A percentile compares a stretch with the other conserved stretches of the same genome.
These are phyloP conservation scores for Drosophila tsacasi DNA, from an alignment of 1,140 invertebrate genomes.

Conservation along the genomic window DNA sequence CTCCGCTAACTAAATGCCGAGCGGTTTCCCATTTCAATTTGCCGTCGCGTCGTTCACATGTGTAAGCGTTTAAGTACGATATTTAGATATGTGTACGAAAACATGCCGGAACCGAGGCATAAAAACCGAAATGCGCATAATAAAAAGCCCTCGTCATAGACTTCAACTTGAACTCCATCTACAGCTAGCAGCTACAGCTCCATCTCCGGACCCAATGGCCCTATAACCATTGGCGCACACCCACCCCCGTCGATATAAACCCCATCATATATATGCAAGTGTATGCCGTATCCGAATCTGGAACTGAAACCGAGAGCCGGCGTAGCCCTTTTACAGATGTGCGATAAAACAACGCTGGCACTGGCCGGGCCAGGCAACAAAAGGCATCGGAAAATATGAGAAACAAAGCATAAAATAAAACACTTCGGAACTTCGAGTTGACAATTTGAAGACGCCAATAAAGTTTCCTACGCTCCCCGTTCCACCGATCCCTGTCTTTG, in stretches of 20 bases:
- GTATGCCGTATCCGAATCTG: slow-evolving; percentile 30
- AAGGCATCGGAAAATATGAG: slow-evolving; percentile 77
- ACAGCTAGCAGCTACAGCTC: slow-evolving; percentile 13
- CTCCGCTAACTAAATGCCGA: slow-evolving; percentile 36
- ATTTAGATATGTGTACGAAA: slow-evolving; percentile 81
- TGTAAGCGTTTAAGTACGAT: slow-evolving; percentile 81
- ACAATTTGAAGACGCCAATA: slow-evolving; percentile 82
- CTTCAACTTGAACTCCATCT: slow-evolving; percentile 45
- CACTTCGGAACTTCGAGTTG: slow-evolving; percentile 76
- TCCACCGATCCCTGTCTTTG: slow-evolving; percentile 20
- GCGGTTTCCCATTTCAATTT: slow-evolving; percentile 35
- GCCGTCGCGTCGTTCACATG: slow-evolving; percentile 46
- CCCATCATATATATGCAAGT: slow-evolving; percentile 15
- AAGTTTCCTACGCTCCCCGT: slow-evolving; percentile 67
- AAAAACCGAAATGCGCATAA: slow-evolving; percentile 80
- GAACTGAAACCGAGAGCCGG: slow-evolving; percentile 28
- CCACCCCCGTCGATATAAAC: slow-evolving; percentile 23
- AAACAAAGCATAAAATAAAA: slow-evolving; percentile 83
- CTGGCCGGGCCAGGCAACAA: slow-evolving; percentile 44
- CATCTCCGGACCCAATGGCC: slow-evolving; percentile 25
- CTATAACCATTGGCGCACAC: slow-evolving; percentile 28
- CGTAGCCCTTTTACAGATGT: slow-evolving; percentile 79
- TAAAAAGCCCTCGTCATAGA: slow-evolving; percentile 79
- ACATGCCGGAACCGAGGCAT: slow-evolving; percentile 80
- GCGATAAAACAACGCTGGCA: slow-evolving; percentile 67